A percentile compares a stretch with the other conserved stretches of the same genome.
Conservation (phyloP, 2,113 vertebrate species). For the Corythornis vintsioides region DNA sequence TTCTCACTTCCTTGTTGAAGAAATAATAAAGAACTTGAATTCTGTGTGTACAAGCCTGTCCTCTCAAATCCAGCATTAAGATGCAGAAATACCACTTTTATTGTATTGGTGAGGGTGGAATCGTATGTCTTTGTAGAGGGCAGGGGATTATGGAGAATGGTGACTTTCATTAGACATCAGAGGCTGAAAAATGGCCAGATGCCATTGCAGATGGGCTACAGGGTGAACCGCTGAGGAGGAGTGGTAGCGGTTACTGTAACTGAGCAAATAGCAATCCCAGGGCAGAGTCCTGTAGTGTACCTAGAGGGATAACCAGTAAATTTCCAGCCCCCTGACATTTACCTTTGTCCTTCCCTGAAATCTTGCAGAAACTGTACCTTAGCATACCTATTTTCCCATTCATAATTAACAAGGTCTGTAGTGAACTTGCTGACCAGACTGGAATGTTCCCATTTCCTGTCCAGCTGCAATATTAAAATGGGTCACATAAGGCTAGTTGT, state of each 20-base stretch:
- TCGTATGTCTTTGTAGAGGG: neutral
- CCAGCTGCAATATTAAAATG: conserved; percentile 11
- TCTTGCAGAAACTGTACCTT: neutral
- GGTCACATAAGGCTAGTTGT: neutral
- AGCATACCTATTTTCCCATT: neutral
- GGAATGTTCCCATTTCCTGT: conserved; percentile 55
- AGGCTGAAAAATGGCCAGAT: neutral
- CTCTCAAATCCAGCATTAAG: neutral
- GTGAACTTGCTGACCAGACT: neutral
- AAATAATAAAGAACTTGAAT: neutral
- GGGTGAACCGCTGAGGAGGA: neutral
- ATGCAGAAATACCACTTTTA: neutral
- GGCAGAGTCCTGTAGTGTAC: neutral
- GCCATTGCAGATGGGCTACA: neutral
- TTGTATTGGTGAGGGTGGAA: neutral
- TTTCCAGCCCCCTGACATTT: neutral
- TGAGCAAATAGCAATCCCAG: neutral
- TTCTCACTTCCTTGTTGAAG: neutral
- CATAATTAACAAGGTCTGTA: conserved; percentile 1
- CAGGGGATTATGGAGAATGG: neutral
- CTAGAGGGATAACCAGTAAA: neutral
- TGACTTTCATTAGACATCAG: neutral
- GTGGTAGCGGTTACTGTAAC: neutral
- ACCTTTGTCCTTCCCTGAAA: neutral
- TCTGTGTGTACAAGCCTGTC: neutral